Conservation (phyloP, 2,113 vertebrate species). For the Conger conger region DNA sequence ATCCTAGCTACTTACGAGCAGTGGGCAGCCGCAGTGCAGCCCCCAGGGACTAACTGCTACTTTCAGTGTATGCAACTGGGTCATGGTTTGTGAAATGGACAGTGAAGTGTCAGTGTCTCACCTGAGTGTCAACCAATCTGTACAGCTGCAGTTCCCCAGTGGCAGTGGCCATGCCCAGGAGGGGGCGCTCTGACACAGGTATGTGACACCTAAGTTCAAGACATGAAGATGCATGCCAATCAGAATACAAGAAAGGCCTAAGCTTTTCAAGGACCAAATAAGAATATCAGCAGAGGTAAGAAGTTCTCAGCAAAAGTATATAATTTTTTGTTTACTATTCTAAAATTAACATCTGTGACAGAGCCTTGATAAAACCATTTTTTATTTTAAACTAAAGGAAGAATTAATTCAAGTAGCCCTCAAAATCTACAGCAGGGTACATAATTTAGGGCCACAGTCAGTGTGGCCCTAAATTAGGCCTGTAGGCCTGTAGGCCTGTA, state of each 20-base stretch:
- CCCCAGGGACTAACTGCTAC: no score
- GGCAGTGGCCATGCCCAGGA: slow-evolving; percentile 81
- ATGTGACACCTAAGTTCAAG: slow-evolving; percentile 80
- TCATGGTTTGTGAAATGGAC: background rate
- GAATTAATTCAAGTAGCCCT: no score
- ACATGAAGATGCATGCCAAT: slow-evolving; percentile 15
- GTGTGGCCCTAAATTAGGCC: no score
- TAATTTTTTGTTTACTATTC: background rate
- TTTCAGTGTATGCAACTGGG: background rate
- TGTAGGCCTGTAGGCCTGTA: no score
- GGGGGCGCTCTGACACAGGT: slow-evolving; percentile 66
- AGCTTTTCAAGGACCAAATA: background rate
- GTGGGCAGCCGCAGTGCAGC: no score
- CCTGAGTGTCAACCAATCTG: slow-evolving; percentile 71
- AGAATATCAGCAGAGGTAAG: background rate
- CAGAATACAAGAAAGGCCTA: background rate
- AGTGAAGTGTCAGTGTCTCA: slow-evolving; percentile 55
- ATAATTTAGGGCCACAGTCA: no score
- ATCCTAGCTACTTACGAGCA: no score
- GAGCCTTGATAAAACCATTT: no score
- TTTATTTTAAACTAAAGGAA: no score
- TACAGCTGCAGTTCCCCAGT: slow-evolving; percentile 77
- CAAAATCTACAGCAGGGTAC: no score
- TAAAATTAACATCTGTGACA: background rate
- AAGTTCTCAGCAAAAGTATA: no score